Conservation (phyloP, 2,113 vertebrate genomes). For the Micromys minutus region DNA sequence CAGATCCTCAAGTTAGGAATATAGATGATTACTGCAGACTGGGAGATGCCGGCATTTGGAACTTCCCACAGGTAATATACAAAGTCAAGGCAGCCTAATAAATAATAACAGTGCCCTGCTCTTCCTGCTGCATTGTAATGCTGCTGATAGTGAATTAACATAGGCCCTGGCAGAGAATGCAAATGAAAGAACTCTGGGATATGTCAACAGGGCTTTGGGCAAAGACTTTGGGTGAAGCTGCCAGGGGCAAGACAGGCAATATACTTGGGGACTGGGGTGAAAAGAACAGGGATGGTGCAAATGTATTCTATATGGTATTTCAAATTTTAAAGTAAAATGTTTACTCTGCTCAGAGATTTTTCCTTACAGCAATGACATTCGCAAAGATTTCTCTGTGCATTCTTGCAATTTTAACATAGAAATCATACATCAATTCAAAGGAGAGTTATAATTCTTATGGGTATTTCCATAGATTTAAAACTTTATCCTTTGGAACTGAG, state of each 20-base stretch:
- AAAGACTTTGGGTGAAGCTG: neutral
- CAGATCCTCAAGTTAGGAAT: neutral
- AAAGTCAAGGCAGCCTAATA: slow-evolving; percentile 63
- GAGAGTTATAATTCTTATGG: slow-evolving; percentile 46
- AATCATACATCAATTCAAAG: slow-evolving; percentile 61
- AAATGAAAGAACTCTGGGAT: slow-evolving; percentile 57
- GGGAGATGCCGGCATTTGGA: slow-evolving; percentile 76
- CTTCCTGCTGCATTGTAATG: slow-evolving; percentile 30
- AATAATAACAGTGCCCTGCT: slow-evolving; percentile 66
- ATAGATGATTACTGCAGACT: slow-evolving; percentile 67
- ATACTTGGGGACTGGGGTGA: neutral
- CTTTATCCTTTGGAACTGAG: slow-evolving; percentile 5
- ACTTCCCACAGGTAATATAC: slow-evolving; percentile 71
- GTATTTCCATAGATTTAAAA: slow-evolving; percentile 66
- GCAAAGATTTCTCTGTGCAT: slow-evolving; percentile 51
- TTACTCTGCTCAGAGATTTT: slow-evolving; percentile 47
- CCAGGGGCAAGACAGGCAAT: neutral
- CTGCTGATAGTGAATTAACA: slow-evolving; percentile 56
- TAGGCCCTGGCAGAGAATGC: slow-evolving; percentile 58
- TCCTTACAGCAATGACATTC: slow-evolving; percentile 52
- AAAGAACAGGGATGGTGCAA: neutral
- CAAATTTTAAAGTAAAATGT: slow-evolving; percentile 64
- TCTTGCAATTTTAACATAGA: slow-evolving; percentile 52
- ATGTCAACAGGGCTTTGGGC: slow-evolving; percentile 14
- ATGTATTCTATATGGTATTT: neutral